These are phyloP conservation scores for Caenorhabditis imperialis DNA, from an alignment of 2,888 invertebrate species.

Conservation along the genomic window DNA sequence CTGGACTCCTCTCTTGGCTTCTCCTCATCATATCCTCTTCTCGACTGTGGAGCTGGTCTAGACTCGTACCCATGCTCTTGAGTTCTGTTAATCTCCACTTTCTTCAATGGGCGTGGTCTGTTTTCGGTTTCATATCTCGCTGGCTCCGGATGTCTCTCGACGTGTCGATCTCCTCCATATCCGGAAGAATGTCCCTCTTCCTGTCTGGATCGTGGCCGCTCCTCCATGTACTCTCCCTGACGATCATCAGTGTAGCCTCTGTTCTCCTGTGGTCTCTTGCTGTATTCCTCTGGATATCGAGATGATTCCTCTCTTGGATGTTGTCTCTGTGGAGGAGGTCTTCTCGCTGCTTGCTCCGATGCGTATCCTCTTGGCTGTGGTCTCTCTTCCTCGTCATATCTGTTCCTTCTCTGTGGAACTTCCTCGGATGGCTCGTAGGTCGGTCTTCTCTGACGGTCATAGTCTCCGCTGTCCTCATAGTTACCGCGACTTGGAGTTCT, in stretches of 20 bases:
- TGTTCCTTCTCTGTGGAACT: slow-evolving; percentile 18
- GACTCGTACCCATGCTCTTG: slow-evolving; percentile 17
- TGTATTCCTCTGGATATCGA: slow-evolving; percentile 37
- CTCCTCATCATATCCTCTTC: slow-evolving; percentile 15
- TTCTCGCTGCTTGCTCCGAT: slow-evolving; percentile 3
- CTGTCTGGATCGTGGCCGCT: slow-evolving; percentile 9
- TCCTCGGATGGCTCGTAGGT: slow-evolving; percentile 32
- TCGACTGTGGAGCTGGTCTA: neutral
- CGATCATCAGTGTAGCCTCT: slow-evolving; percentile 17
- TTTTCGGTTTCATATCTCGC: slow-evolving; percentile 24
- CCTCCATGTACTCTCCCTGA: slow-evolving; percentile 19
- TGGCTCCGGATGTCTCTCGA: slow-evolving; percentile 19
- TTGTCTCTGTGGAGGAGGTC: slow-evolving; percentile 27
- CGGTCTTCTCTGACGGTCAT: slow-evolving; percentile 24
- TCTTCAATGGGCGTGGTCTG: slow-evolving; percentile 21
- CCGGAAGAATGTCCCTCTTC: slow-evolving; percentile 21
- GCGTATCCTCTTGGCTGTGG: neutral
- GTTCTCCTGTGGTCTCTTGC: slow-evolving; percentile 21
- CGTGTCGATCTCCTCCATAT: slow-evolving; percentile 24
- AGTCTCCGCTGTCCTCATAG: slow-evolving; percentile 22
- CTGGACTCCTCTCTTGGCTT: slow-evolving; percentile 11
- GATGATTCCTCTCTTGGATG: slow-evolving; percentile 8
- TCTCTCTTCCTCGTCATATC: slow-evolving; percentile 31
- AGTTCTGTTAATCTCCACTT: slow-evolving; percentile 26
- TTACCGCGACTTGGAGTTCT: neutral